Base-by-base conservation (phyloP, 2,888 invertebrate species). In the Eupelmus urozonus region DNA sequence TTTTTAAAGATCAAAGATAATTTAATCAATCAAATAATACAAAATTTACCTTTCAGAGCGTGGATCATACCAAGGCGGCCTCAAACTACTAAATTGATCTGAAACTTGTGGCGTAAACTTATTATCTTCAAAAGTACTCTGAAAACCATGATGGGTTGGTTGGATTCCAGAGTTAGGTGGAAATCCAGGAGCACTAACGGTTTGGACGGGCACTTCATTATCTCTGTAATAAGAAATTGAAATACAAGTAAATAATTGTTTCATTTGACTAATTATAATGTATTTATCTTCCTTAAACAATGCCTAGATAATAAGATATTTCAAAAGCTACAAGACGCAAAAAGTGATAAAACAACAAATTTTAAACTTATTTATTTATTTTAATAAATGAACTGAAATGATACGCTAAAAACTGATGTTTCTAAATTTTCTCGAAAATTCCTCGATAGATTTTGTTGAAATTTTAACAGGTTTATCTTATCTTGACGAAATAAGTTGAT, bases 41-140 rank as follows among this genome's bases (percentile, higher is more conserved):
- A 53, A 72, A 40, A 57, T 82, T 75, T 79, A 88, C 91, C 88
- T 93, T 79, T 93, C 93, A 1, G 92, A 91, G 80, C 89, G 90
- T 55, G 92, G 92, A 83, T 92, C 91, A 81, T 93, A 93, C 93
- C 93, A 93, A 4, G 89, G 82, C 0, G 93, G 93, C 78, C 91
- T 86, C 29, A 90, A 84, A 82, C 87, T 91, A 82, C 88, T 92
- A 88, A 89, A 91, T 89, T 91, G 92, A 90, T 92, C 91, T 16
- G 90, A 88, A 13, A 87, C 23, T 18, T 72, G 71, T 69, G 84
- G 78, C 42, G 82, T 78, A 1, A 83, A 79, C 62, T 84, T 84
- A 57, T 83, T 82, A 23, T 88, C 88, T 42, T 84, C 79, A 51
- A 85, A 84, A 3, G 85, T 74, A 66, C 83, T 83, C 71, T 87